Evolutionary conservation across 2,113 vertebrate species (phyloP).

Genomic region (Mohoua ochrocephala): DNA sequence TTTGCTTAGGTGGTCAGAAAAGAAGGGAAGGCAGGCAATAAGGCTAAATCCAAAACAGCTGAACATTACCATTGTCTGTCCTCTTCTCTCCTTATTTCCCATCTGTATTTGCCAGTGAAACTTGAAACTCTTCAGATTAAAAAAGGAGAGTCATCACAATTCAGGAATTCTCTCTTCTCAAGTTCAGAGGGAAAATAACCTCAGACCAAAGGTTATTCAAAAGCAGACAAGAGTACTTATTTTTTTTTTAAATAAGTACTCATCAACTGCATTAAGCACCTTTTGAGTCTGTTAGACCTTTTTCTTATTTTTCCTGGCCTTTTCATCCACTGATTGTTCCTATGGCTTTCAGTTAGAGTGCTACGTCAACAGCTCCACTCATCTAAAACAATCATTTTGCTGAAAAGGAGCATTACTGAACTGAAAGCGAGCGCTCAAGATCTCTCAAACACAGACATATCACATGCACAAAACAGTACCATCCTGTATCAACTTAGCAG

Average conservation of each 20-base stretch:
- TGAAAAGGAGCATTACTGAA: not conserved
- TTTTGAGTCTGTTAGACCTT: not conserved
- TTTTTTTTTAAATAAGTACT: not conserved
- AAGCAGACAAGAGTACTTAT: no score
- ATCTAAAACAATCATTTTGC: not conserved
- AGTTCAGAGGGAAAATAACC: not conserved
- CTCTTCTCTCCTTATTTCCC: not conserved
- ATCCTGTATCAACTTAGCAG: not conserved
- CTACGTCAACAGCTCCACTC: not conserved
- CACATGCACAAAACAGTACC: not conserved
- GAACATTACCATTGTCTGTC: not conserved
- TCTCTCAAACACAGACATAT: not conserved
- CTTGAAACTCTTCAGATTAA: slow-evolving; percentile 5
- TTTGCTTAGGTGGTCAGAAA: not conserved
- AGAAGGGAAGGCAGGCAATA: slow-evolving; percentile 23
- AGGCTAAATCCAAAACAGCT: slow-evolving; percentile 28
- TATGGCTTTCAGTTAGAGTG: not conserved
- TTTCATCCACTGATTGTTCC: not conserved
- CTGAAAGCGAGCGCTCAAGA: not conserved
- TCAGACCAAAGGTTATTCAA: not conserved
- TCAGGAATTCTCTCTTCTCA: slow-evolving; percentile 8
- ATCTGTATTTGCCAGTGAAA: slow-evolving; percentile 15
- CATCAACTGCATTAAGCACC: not conserved
- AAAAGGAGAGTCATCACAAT: not conserved
- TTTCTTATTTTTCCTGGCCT: not conserved